These are phyloP conservation scores for Arge pagana DNA, from an alignment of 2,888 invertebrate genomes.

Conservation along the genomic window DNA sequence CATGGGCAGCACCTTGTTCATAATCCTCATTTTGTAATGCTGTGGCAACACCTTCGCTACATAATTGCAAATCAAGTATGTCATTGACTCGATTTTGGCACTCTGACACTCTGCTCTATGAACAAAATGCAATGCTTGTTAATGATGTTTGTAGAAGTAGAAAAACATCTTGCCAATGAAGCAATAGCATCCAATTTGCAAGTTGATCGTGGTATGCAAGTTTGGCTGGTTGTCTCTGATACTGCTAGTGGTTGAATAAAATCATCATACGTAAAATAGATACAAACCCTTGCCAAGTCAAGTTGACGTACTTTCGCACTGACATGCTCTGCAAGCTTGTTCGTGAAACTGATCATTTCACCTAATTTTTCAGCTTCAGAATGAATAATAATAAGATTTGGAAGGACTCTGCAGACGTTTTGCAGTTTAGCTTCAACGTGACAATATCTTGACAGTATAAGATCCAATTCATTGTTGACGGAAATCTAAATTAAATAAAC, in stretches of 20 bases:
- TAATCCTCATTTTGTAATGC: slow-evolving; percentile 95
- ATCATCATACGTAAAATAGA: too few relatives aligned
- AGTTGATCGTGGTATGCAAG: background rate
- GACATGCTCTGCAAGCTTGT: slow-evolving; percentile 88
- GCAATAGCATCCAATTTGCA: background rate
- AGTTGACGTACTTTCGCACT: slow-evolving; percentile 94
- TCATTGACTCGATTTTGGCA: slow-evolving; percentile 95
- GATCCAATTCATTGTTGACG: slow-evolving; percentile 72
- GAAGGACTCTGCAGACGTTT: slow-evolving; percentile 78
- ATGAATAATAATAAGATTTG: slow-evolving; percentile 77
- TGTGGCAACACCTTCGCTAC: slow-evolving; percentile 95
- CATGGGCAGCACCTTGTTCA: slow-evolving; percentile 95
- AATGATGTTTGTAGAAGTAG: background rate
- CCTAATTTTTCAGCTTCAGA: slow-evolving; percentile 80
- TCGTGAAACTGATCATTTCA: slow-evolving; percentile 85
- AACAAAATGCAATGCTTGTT: slow-evolving; percentile 25
- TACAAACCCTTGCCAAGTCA: slow-evolving; percentile 82
- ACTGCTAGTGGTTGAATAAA: too few relatives aligned
- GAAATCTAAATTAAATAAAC: slow-evolving; percentile 62
- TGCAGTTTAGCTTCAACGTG: slow-evolving; percentile 80
- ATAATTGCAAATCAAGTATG: slow-evolving; percentile 90
- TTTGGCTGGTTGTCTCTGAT: background rate
- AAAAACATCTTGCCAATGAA: background rate
- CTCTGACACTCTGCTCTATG: slow-evolving; percentile 86
- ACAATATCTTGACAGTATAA: slow-evolving; percentile 74